Evolutionary conservation across 2,797 vertebrate genomes (phyloP).

Genomic region (Sylvia borin): DNA sequence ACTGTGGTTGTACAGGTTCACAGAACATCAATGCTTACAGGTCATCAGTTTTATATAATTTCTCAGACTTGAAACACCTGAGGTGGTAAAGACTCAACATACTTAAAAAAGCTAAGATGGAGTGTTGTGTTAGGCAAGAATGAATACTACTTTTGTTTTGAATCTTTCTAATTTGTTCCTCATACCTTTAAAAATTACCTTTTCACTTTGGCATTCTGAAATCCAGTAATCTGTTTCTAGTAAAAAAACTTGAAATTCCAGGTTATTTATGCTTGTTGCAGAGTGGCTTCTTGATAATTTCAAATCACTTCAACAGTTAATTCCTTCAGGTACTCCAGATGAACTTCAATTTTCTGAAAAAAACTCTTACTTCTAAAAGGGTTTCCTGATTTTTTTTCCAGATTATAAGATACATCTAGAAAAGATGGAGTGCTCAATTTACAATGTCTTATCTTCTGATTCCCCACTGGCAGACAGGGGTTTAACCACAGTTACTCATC

Average conservation of each 20-base stretch:
- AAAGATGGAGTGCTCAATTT: not conserved
- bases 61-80: not conserved
- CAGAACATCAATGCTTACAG: not conserved
- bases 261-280: not conserved
- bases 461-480: not conserved
- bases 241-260: not conserved
- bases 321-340: not conserved
- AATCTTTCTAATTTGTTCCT: not conserved
- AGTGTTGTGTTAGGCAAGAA: not conserved
- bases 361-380: not conserved
- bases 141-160: not conserved
- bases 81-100: not conserved
- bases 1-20: not conserved
- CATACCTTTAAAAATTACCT: not conserved
- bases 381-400: not conserved
- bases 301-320: not conserved
- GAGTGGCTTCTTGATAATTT: not conserved
- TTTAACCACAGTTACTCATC: not conserved
- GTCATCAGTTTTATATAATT: not conserved
- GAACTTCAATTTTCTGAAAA: not conserved
- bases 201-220: not conserved
- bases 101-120: not conserved
- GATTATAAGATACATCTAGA: not conserved
- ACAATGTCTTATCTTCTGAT: not conserved
- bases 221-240: not conserved